Evolutionary conservation across 2,888 invertebrate genomes (phyloP), one percentile per base, ranked within the genome.

Genomic region (Torymus tubicola): DNA sequence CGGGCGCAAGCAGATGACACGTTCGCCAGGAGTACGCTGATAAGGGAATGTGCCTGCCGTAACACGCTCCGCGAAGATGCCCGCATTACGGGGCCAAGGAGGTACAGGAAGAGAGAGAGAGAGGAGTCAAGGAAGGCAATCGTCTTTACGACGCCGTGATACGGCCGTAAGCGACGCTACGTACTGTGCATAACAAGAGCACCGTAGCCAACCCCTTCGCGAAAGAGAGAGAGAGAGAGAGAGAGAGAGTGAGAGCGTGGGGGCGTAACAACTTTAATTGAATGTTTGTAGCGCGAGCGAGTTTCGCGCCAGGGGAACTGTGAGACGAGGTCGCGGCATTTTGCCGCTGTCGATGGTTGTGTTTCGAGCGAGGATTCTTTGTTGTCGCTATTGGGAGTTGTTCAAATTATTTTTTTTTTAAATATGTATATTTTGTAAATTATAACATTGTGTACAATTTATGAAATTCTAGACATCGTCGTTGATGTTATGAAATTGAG

Each of bases 61-160:
- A 89, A 89, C 89, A 88, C 88, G 88, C 86, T 84, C 83, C 85
- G 87, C 87, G 85, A 90, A 90, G 90, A 90, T 90, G 90, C 89
- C 87, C 84, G 87, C 86, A 87, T 89, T 89, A 89, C 87, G 87
- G 87, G 87, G 87, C 86, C 86, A 85, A 84, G 85, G 85, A 84
- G 81, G 82, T 42, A 42, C 8, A 42, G 42, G 8, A 8, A 5
- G 42, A 42, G 42, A 42, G 31, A 31, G 42, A 42, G 21, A 21
- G 21, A 21, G 21, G 42, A 42, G 42, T 42, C 42, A 8, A 42
- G 42, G 42, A 71, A 80, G 86, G 89, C 87, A 89, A 87, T 89
- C 88, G 87, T 87, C 86, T 90, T 89, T 89, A 90, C 86, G 89
- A 88, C 86, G 84, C 87, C 84, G 87, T 85, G 85, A 82, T 83